Conservation (phyloP, 2,113 vertebrate species). For the Rhodinocichla rosea region DNA sequence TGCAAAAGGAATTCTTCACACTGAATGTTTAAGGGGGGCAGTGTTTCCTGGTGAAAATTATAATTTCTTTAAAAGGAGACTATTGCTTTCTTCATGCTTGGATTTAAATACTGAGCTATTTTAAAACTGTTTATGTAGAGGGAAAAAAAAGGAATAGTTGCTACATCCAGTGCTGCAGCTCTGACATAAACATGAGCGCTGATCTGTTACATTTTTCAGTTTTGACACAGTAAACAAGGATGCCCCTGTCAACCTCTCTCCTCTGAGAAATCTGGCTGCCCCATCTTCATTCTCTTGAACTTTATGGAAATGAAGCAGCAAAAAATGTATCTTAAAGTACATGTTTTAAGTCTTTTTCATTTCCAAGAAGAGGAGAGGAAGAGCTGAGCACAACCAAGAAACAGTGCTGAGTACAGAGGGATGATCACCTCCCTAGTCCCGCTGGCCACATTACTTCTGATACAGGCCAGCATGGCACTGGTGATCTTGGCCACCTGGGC, state of each 20-base stretch:
- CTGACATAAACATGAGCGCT: not conserved
- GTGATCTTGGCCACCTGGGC: not conserved
- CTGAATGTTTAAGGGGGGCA: not conserved
- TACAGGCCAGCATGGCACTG: not conserved
- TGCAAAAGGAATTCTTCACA: not conserved
- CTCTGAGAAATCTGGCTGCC: not conserved
- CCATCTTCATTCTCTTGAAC: not conserved
- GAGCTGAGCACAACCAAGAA: not conserved
- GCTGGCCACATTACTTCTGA: not conserved
- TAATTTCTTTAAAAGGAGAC: not conserved
- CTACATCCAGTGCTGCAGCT: slow-evolving; percentile 10
- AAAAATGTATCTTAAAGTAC: not conserved
- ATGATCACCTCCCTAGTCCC: not conserved
- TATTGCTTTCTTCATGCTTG: not conserved
- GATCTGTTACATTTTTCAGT: slow-evolving; percentile 5
- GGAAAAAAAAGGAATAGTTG: not conserved
- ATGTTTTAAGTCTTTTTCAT: not conserved
- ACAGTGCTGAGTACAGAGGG: not conserved
- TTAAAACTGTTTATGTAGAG: slow-evolving; percentile 5
- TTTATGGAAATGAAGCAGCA: not conserved
- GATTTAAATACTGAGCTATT: slow-evolving; percentile 23
- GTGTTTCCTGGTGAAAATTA: not conserved
- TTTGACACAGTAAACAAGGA: slow-evolving; percentile 35
- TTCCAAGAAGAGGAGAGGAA: not conserved
- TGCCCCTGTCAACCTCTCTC: not conserved